Conservation (phyloP, 2,113 vertebrate genomes). For the Odobenus rosmarus region DNA sequence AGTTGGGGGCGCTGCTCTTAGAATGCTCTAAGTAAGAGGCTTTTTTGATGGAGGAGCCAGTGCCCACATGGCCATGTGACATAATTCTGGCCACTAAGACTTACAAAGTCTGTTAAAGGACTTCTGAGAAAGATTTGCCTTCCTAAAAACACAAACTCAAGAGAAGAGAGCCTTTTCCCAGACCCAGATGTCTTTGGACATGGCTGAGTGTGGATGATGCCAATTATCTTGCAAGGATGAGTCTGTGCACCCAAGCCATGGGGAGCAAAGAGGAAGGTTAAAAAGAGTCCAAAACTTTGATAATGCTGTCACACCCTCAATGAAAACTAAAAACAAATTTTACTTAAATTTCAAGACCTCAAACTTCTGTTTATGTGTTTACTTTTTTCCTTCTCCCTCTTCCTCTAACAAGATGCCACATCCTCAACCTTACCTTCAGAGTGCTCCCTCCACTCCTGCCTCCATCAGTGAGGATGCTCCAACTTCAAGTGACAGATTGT, state of each 20-base stretch:
- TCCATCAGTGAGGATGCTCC: not conserved
- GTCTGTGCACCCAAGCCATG: not conserved
- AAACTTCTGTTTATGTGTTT: not conserved
- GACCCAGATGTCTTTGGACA: not conserved
- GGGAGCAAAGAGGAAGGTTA: not conserved
- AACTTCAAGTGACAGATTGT: not conserved
- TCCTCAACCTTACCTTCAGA: not conserved
- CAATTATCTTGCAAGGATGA: not conserved
- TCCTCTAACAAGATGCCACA: not conserved
- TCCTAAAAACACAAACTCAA: not conserved
- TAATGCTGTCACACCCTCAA: not conserved
- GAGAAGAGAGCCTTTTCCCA: not conserved
- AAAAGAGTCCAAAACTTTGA: not conserved
- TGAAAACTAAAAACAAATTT: not conserved
- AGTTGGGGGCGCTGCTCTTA: no score
- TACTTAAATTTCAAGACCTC: not conserved
- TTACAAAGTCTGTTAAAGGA: not conserved
- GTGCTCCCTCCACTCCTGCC: not conserved
- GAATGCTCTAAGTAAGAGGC: not conserved
- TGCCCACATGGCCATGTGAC: no score
- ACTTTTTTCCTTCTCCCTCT: not conserved
- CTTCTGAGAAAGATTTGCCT: not conserved
- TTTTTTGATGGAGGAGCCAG: not conserved
- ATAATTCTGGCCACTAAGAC: not conserved
- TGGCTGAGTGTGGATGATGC: not conserved